phyloP scores from a whole-genome alignment of 1,140 invertebrate genomes.

The Neocloeon triangulifer region DNA sequence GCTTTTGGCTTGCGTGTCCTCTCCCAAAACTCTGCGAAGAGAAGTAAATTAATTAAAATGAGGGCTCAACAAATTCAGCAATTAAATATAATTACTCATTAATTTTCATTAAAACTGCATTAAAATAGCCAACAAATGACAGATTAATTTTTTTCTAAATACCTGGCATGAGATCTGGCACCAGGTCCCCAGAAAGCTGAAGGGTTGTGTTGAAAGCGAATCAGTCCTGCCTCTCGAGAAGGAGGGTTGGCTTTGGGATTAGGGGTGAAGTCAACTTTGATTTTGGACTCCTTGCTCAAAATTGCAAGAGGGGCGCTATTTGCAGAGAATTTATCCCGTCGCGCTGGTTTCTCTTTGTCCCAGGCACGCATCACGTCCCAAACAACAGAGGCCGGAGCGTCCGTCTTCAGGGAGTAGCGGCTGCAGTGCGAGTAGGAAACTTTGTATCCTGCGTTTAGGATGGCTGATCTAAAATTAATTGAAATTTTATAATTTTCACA shows the following conservation, averaged over 20 bases:
- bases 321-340: conserved; percentile 22
- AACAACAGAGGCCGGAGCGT: conserved; percentile 63
- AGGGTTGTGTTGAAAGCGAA: conserved; percentile 75
- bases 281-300: conserved; percentile 21
- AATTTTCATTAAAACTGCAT: no score
- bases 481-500: no score
- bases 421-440: conserved; percentile 83
- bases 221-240: conserved; percentile 44
- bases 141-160: no score
- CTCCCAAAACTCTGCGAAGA: no score
- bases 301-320: conserved; percentile 30
- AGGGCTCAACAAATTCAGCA: no score
- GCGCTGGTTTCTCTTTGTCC: conserved; percentile 41
- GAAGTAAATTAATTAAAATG: no score
- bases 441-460: conserved; percentile 78
- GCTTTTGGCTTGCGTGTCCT: no score
- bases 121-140: no score
- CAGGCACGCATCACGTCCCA: conserved; percentile 86
- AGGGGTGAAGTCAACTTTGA: conserved; percentile 35
- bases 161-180: conserved; percentile 41
- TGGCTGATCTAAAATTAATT: conserved; percentile 56
- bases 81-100: no score
- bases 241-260: conserved; percentile 55
- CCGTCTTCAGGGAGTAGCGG: conserved; percentile 77
- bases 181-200: conserved; percentile 75